A percentile compares a stretch with the other conserved stretches of the same genome.
Evolutionary conservation across 2,888 invertebrate species (phyloP).

Genomic region (Cryptus armator): DNA sequence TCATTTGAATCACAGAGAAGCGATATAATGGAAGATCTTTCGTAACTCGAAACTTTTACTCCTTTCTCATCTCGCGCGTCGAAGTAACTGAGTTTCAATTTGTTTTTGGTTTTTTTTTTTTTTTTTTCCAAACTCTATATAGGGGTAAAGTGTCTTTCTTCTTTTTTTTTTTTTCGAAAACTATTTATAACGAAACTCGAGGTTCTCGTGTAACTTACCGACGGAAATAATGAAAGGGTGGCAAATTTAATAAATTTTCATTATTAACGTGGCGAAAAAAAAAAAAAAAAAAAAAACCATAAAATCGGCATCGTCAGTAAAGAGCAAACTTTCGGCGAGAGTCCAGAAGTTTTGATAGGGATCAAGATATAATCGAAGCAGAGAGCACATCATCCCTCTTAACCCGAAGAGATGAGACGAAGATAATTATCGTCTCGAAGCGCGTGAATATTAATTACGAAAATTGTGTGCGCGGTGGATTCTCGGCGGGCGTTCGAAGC

Average conservation of each 20-base stretch:
- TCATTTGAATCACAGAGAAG: slow-evolving; percentile 5
- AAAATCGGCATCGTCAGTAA: slow-evolving; percentile 8
- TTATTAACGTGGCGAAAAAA: slow-evolving; percentile 11
- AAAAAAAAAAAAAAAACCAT: not conserved
- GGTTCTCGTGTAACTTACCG: slow-evolving; percentile 8
- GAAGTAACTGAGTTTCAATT: slow-evolving; percentile 4
- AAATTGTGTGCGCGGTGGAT: slow-evolving; percentile 69
- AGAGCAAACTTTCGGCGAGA: slow-evolving; percentile 10
- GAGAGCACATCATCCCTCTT: slow-evolving; percentile 24
- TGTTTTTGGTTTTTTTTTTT: not conserved
- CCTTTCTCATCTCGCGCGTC: slow-evolving; percentile 1
- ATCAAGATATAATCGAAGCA: slow-evolving; percentile 45
- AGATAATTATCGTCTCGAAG: slow-evolving; percentile 65
- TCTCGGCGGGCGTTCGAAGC: not conserved
- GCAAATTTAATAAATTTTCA: slow-evolving; percentile 47
- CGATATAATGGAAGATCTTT: slow-evolving; percentile 1
- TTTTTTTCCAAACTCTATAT: not conserved
- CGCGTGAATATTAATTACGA: slow-evolving; percentile 77
- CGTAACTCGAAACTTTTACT: not conserved
- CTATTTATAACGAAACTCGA: not conserved
- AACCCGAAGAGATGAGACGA: slow-evolving; percentile 21
- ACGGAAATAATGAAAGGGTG: slow-evolving; percentile 39
- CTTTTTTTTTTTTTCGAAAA: not conserved
- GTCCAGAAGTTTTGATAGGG: slow-evolving; percentile 50
- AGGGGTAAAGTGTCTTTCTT: not conserved